Conservation (phyloP, 1,140 invertebrate genomes). For the Drosophila erecta region DNA sequence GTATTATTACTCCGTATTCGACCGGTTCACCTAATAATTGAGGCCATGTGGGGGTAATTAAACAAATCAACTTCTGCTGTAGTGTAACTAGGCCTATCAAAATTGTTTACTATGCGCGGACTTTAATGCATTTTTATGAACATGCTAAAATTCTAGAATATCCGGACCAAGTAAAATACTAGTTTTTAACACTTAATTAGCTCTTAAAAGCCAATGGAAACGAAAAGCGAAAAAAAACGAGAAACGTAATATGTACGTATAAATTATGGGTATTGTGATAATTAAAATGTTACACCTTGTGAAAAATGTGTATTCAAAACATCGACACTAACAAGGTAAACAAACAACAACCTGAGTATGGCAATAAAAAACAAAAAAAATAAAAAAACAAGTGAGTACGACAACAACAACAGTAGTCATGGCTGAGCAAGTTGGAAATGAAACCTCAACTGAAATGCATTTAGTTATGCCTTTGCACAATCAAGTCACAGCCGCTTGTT, state of each 20-base stretch:
- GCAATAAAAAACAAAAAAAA: slow-evolving; percentile 16
- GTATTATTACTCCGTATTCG: slow-evolving; percentile 13
- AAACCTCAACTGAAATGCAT: slow-evolving; percentile 43
- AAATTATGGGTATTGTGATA: slow-evolving; percentile 73
- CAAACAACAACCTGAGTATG: slow-evolving; percentile 22
- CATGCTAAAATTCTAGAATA: slow-evolving; percentile 23
- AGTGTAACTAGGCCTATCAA: slow-evolving; percentile 7
- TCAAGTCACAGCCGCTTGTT: slow-evolving; percentile 72
- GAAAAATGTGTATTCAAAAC: slow-evolving; percentile 53
- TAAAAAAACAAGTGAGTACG: slow-evolving; percentile 35
- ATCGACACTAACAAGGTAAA: slow-evolving; percentile 42
- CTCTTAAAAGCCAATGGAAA: slow-evolving; percentile 40
- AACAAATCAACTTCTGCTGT: slow-evolving; percentile 4
- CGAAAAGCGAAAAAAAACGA: background rate
- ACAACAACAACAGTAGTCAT: slow-evolving; percentile 38
- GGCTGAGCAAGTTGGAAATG: slow-evolving; percentile 44
- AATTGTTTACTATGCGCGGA: slow-evolving; percentile 7
- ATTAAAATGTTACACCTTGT: slow-evolving; percentile 82
- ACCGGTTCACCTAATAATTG: slow-evolving; percentile 27
- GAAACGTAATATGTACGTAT: slow-evolving; percentile 38
- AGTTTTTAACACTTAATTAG: slow-evolving; percentile 75
- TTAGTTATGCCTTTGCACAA: slow-evolving; percentile 80
- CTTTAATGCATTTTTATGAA: slow-evolving; percentile 33
- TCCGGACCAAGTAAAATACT: slow-evolving; percentile 5
- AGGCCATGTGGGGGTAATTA: slow-evolving; percentile 47